Base-by-base conservation (phyloP, 2,888 invertebrate species). In the Mechanitis mazaeus region DNA sequence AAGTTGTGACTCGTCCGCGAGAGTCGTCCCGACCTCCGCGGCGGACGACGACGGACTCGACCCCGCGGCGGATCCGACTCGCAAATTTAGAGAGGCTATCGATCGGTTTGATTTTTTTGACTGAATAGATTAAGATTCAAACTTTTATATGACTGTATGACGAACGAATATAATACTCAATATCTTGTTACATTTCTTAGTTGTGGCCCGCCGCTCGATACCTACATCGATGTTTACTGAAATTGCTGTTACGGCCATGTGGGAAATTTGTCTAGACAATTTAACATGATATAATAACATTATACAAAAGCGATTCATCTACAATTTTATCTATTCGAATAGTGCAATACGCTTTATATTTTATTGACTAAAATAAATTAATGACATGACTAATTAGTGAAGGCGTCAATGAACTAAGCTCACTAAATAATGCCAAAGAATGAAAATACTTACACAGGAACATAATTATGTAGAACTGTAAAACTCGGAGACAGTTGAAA, bases 381-480 rank as follows among this genome's bases (percentile, higher is more conserved):
- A 65, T 64, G 55, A 54, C 58, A 62, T 56, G 66, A 68, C 61
- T 58, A 64, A 67, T 67, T 74, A 78, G 77, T 79, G 75, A 68
- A 77, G 9, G 75, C 77, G 68, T 75, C 73, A 71, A 78, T 74
- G 78, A 83, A 80, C 78, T 80, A 80, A 85, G 86, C 87, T 87
- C 89, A 87, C 86, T 88, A 84, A 79, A 86, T 82, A 88, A 89
- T 88, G 87, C 89, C 89, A 89, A 89, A 89, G 89, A 89, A 85
- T 79, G 84, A 81, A 77, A 74, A 77, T 82, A 78, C 76, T 64
- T 61, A 68, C 73, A 77, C 77, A 79, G 75, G 75, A 75, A 70
- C 73, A 79, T 71, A 78, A 78, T 76, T 76, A 77, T 74, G 79
- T 77, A 76, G 69, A 67, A 77, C 79, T 75, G 72, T 71, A 80